phyloP scores from a whole-genome alignment of 92 coral and sea anemone genomes.

The Parazoanthus darwini region DNA sequence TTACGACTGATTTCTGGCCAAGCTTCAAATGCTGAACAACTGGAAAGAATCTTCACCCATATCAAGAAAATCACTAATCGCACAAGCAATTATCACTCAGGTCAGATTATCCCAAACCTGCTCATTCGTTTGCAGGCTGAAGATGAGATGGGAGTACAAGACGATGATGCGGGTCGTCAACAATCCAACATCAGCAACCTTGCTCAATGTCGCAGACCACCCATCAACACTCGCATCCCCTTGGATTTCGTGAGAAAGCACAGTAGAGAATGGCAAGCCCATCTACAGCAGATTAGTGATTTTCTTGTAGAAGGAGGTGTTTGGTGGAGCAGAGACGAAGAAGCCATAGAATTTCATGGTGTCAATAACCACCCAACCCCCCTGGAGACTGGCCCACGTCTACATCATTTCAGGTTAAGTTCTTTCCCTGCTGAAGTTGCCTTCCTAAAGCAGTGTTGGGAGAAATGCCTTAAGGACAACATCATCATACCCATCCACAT shows the following conservation, averaged over 20 bases:
- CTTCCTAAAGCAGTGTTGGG: slow-evolving; percentile 52
- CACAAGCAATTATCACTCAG: slow-evolving; percentile 47
- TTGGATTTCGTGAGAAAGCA: slow-evolving; percentile 27
- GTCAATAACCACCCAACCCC: slow-evolving; percentile 6
- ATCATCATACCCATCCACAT: slow-evolving; percentile 42
- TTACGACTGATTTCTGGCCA: slow-evolving; percentile 58
- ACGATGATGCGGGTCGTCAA: slow-evolving; percentile 42
- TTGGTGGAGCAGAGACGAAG: slow-evolving; percentile 44
- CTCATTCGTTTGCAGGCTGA: slow-evolving; percentile 52
- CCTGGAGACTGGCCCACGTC: slow-evolving; percentile 4
- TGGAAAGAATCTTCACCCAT: slow-evolving; percentile 51
- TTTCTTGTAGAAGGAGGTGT: slow-evolving; percentile 51
- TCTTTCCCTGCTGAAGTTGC: slow-evolving; percentile 27
- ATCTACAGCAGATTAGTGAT: slow-evolving; percentile 51
- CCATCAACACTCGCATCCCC: slow-evolving; percentile 48
- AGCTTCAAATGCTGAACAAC: slow-evolving; percentile 56
- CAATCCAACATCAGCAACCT: slow-evolving; percentile 39
- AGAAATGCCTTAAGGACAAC: slow-evolving; percentile 29
- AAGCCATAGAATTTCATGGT: slow-evolving; percentile 50
- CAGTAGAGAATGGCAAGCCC: slow-evolving; percentile 55
- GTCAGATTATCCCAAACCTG: slow-evolving; percentile 27
- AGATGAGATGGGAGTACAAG: slow-evolving; percentile 36
- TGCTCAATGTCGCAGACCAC: slow-evolving; percentile 12
- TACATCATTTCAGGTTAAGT: slow-evolving; percentile 49
- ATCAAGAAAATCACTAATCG: slow-evolving; percentile 46